These are phyloP conservation scores for Tribolium madens DNA, from an alignment of 1,140 invertebrate species.

Conservation along the genomic window DNA sequence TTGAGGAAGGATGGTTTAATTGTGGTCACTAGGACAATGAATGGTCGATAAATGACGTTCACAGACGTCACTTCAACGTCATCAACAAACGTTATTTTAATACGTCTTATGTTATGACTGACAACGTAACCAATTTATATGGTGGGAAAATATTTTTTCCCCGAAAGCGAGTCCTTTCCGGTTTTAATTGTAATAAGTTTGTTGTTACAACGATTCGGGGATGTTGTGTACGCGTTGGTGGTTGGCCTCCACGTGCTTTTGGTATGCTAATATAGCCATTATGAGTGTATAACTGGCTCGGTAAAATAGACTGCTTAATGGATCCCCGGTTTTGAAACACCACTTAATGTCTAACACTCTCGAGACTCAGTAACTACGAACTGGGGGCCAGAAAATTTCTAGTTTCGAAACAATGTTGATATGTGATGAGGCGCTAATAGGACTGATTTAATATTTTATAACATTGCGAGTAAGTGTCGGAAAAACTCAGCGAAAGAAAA, in stretches of 20 bases:
- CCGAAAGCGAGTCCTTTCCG: neutral
- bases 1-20: neutral
- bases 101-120: neutral
- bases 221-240: conserved; percentile 5
- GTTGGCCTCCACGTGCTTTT: conserved; percentile 18
- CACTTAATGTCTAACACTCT: neutral
- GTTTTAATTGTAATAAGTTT: conserved; percentile 13
- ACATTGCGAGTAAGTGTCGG: neutral
- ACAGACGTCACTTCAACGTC: neutral
- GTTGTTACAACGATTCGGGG: neutral
- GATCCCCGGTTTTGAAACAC: conserved; percentile 21
- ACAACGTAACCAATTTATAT: neutral
- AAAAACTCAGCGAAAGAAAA: too few relatives aligned
- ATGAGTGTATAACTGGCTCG: conserved; percentile 31
- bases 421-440: neutral
- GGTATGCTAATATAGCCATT: conserved; percentile 41
- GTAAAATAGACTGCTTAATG: conserved; percentile 39
- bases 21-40: neutral
- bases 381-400: conserved; percentile 2
- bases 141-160: neutral
- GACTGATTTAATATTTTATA: neutral
- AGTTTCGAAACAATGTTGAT: neutral
- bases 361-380: neutral
- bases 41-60: neutral
- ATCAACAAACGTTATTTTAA: neutral